Percentiles rank a stretch among this genome's conserved stretches.
These are phyloP conservation scores for Dromiciops gliroides DNA, from an alignment of 2,113 vertebrate species.

Conservation along the genomic window DNA sequence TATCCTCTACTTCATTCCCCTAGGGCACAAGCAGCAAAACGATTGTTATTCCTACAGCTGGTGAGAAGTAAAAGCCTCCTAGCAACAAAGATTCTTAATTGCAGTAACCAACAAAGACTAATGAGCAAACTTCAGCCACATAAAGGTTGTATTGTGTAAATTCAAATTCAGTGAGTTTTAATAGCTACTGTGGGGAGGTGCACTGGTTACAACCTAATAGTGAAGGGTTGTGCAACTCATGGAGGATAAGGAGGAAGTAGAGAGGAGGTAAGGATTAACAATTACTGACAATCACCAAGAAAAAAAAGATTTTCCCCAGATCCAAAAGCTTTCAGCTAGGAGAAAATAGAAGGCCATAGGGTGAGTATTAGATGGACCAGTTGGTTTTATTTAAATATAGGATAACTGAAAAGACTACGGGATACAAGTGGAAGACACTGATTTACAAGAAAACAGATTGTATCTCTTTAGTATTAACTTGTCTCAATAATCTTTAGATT, in stretches of 20 bases:
- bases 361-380: neutral
- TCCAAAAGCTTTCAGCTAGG: constrained; percentile 22
- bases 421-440: constrained; percentile 15
- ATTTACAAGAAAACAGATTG: neutral
- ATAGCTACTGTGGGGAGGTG: neutral
- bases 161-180: constrained; percentile 13
- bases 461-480: constrained; percentile 13
- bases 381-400: constrained; percentile 37
- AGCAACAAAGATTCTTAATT: neutral
- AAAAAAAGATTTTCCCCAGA: neutral
- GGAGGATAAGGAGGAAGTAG: neutral
- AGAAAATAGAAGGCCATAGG: neutral
- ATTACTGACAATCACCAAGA: neutral
- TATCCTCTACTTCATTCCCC: constrained; percentile 11
- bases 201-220: constrained; percentile 21
- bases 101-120: neutral
- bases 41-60: neutral
- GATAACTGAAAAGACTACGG: neutral
- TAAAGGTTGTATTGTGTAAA: neutral
- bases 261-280: constrained; percentile 12
- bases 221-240: neutral
- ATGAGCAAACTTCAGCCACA: neutral
- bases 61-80: neutral
- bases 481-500: neutral
- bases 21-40: neutral